These are phyloP conservation scores for Fulica atra DNA, from an alignment of 2,113 vertebrate species.

Conservation along the genomic window DNA sequence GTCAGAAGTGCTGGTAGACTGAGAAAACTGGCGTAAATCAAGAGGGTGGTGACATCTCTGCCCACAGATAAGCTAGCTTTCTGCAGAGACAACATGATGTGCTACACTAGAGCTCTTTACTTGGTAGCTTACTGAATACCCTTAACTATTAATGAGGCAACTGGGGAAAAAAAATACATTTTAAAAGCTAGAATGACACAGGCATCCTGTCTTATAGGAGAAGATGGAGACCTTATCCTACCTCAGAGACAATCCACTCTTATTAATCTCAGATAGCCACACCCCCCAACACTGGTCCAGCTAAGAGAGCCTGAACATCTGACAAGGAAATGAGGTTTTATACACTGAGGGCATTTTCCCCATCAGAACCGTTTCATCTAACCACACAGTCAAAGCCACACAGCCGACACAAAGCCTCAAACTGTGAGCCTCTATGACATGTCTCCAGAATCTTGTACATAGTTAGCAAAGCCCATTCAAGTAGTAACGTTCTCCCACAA, in stretches of 20 bases:
- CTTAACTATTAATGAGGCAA: not conserved
- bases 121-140: not conserved
- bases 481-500: not conserved
- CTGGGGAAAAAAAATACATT: not conserved
- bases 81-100: not conserved
- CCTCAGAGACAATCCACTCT: not conserved
- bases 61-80: not conserved
- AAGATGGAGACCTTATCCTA: not conserved
- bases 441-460: not conserved
- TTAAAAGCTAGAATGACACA: not conserved
- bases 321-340: not conserved
- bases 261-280: not conserved
- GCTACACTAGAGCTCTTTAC: not conserved
- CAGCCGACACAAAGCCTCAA: not conserved
- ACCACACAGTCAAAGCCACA: not conserved
- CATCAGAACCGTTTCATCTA: not conserved
- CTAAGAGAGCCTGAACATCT: not conserved
- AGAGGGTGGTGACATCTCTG: not conserved
- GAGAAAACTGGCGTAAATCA: not conserved
- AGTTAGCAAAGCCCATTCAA: not conserved
- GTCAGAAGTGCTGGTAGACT: not conserved
- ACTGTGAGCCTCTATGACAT: not conserved
- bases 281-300: not conserved
- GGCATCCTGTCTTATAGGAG: not conserved
- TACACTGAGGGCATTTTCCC: not conserved